Evolutionary conservation across 2,113 vertebrate genomes (phyloP).

Genomic region (Crotalus viridis): DNA sequence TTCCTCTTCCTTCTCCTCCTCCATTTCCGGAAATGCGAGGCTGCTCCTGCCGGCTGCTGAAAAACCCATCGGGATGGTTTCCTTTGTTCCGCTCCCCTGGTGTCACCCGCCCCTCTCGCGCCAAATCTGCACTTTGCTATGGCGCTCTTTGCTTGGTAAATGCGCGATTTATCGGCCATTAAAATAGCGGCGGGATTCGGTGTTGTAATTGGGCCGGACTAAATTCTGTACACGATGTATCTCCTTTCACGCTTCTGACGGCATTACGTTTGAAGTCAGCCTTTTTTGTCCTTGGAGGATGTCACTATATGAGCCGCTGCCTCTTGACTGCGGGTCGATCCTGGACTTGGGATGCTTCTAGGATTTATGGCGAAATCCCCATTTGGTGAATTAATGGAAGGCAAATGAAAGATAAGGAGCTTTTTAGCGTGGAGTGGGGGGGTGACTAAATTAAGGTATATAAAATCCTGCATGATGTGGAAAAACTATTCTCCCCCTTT

Average conservation of each 20-base stretch:
- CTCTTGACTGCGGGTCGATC: background rate
- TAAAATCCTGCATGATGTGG: background rate
- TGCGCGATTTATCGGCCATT: background rate
- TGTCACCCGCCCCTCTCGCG: background rate
- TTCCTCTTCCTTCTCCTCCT: too few relatives aligned
- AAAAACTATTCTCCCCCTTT: background rate
- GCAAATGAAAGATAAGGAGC: background rate
- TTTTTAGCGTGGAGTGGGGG: too few relatives aligned
- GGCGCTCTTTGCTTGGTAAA: too few relatives aligned
- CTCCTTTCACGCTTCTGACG: background rate
- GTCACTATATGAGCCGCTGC: background rate
- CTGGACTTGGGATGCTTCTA: background rate
- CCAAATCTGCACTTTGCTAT: background rate
- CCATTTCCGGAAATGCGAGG: background rate
- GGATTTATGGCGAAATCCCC: background rate
- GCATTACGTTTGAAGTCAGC: background rate
- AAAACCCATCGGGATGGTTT: background rate
- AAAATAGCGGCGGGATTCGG: background rate
- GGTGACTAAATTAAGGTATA: background rate
- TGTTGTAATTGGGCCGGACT: background rate
- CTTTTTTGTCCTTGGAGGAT: background rate
- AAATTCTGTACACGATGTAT: background rate
- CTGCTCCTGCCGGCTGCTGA: background rate
- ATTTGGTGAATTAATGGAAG: background rate
- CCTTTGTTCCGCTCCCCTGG: background rate